A percentile compares a stretch with the other conserved stretches of the same genome.
These are phyloP conservation scores for Pyrgus malvae DNA, from an alignment of 2,888 invertebrate species.

Conservation along the genomic window DNA sequence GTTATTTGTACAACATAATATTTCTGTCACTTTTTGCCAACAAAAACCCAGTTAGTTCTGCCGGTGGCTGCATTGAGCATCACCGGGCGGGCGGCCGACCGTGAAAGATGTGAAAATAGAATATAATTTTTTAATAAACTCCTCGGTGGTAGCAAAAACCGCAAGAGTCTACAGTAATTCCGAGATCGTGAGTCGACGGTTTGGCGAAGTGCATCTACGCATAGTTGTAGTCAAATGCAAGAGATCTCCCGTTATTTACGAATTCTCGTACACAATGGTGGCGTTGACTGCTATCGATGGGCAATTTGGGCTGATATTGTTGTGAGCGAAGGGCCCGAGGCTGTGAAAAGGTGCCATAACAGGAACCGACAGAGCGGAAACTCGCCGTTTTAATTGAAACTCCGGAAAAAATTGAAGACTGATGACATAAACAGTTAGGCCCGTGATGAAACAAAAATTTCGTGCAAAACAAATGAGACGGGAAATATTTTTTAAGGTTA, in stretches of 20 bases:
- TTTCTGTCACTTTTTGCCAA: conserved; percentile 6
- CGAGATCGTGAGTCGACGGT: conserved; percentile 37
- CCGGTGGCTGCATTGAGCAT: not conserved
- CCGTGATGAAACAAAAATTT: conserved; percentile 39
- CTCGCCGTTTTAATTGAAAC: conserved; percentile 38
- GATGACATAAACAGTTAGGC: not conserved
- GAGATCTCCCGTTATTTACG: conserved; percentile 41
- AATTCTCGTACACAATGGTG: conserved; percentile 63
- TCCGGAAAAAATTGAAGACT: conserved; percentile 30
- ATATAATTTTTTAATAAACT: conserved; percentile 18
- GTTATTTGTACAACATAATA: conserved; percentile 14
- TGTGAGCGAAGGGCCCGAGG: conserved; percentile 41
- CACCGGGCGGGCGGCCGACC: conserved; percentile 9
- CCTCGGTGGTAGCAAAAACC: conserved; percentile 16
- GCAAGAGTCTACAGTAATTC: conserved; percentile 13
- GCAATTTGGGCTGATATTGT: conserved; percentile 66
- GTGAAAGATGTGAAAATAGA: conserved; percentile 11
- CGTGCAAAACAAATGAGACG: conserved; percentile 49
- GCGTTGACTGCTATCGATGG: conserved; percentile 46
- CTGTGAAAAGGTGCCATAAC: conserved; percentile 53
- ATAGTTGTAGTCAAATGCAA: conserved; percentile 51
- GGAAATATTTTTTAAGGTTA: not conserved
- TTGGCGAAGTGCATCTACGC: conserved; percentile 62
- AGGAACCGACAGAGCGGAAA: conserved; percentile 18
- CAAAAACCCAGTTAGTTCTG: conserved; percentile 5